phyloP scores from a whole-genome alignment of 2,888 invertebrate genomes.

The Pheosia tremula region DNA sequence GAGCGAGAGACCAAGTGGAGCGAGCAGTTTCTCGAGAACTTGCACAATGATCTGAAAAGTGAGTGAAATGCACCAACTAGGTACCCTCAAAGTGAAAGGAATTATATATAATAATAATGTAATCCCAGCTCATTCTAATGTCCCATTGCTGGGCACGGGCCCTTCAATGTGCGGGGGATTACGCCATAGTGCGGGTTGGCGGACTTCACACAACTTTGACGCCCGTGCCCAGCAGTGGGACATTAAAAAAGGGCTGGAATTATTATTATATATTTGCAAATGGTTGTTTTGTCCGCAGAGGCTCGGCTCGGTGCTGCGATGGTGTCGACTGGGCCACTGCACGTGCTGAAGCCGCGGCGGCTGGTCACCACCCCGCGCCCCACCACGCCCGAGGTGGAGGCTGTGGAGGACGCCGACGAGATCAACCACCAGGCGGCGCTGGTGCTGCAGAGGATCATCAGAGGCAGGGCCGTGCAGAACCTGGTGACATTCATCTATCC shows the following conservation, averaged over 20 bases:
- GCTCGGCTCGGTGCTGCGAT: conserved; percentile 65
- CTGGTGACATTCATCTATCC: conserved; percentile 71
- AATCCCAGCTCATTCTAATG: too few relatives aligned
- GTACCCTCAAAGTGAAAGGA: too few relatives aligned
- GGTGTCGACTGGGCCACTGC: conserved; percentile 56
- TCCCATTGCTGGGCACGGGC: too few relatives aligned
- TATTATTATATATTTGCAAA: too few relatives aligned
- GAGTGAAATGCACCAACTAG: conserved; percentile 25
- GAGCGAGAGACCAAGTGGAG: conserved; percentile 87
- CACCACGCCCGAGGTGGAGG: conserved; percentile 62
- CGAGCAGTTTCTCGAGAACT: conserved; percentile 82
- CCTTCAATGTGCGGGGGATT: too few relatives aligned
- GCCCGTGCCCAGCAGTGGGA: too few relatives aligned
- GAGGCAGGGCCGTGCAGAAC: conserved; percentile 89
- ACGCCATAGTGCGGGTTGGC: too few relatives aligned
- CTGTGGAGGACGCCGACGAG: conserved; percentile 56
- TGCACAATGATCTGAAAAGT: conserved; percentile 86
- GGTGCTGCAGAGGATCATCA: conserved; percentile 86
- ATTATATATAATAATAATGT: too few relatives aligned
- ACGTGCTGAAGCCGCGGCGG: conserved; percentile 59
- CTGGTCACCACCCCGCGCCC: conserved; percentile 48
- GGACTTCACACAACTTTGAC: too few relatives aligned
- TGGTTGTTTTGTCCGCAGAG: conserved; percentile 44
- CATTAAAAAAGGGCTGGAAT: too few relatives aligned
- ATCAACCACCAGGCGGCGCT: conserved; percentile 77